Percentiles rank a stretch among this genome's conserved stretches.
Conservation (phyloP, 2,797 vertebrate genomes). For the Argya squamiceps region DNA sequence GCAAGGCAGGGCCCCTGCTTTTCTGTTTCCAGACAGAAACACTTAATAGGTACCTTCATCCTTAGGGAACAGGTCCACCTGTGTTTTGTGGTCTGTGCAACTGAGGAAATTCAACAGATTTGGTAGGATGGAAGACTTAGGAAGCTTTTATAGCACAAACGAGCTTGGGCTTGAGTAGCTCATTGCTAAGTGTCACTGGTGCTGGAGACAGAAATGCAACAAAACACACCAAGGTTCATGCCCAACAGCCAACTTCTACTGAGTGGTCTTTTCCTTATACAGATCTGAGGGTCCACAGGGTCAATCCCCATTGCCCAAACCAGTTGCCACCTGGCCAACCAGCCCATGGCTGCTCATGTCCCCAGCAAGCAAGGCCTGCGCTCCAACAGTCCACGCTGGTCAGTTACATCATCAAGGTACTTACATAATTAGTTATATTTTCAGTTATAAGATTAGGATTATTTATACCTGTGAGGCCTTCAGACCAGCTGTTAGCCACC, state of each 20-base stretch:
- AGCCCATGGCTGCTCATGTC: neutral
- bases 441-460: neutral
- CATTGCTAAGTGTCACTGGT: neutral
- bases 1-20: neutral
- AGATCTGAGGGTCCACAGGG: neutral
- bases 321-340: neutral
- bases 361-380: neutral
- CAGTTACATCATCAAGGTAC: neutral
- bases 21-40: neutral
- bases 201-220: neutral
- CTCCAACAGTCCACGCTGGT: neutral
- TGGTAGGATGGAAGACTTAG: neutral
- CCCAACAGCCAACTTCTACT: neutral
- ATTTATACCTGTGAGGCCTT: neutral
- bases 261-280: neutral
- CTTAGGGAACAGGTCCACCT: neutral
- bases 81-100: neutral
- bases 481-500: neutral
- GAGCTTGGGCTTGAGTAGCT: neutral
- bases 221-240: neutral
- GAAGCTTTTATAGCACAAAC: neutral
- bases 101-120: neutral
- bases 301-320: neutral
- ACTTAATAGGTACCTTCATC: neutral
- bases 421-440: neutral